These are phyloP conservation scores for Malurus elegans DNA, from an alignment of 2,113 vertebrate genomes.

Conservation along the genomic window DNA sequence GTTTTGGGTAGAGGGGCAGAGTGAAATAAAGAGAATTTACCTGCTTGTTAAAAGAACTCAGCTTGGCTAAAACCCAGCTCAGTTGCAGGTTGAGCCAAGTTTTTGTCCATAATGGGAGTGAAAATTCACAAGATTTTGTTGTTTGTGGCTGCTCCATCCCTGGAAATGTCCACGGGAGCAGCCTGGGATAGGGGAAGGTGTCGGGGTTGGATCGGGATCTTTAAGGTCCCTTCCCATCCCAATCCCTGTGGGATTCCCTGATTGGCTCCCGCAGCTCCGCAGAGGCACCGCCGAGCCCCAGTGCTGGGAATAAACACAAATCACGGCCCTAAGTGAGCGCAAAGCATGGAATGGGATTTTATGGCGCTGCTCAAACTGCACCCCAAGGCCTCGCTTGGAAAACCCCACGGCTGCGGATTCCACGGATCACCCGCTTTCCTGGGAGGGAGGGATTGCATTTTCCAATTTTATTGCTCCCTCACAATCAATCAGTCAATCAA, in stretches of 20 bases:
- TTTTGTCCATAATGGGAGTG: not conserved
- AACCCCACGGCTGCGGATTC: not conserved
- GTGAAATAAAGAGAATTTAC: not conserved
- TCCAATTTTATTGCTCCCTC: not conserved
- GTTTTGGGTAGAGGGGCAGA: not conserved
- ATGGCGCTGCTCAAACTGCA: not conserved
- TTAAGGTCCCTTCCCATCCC: not conserved
- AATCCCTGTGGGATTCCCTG: not conserved
- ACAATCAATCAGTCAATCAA: not conserved
- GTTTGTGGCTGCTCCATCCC: not conserved
- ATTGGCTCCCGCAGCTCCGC: not conserved
- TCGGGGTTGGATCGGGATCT: not conserved
- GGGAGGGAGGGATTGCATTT: not conserved
- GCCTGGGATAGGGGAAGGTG: accelerated
- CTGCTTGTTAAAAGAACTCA: too few species aligned
- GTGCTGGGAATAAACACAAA: not conserved
- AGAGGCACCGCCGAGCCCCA: not conserved
- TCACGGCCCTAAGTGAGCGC: not conserved
- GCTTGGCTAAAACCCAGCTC: too few species aligned
- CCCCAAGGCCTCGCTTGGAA: not conserved
- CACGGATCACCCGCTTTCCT: not conserved
- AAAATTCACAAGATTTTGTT: not conserved
- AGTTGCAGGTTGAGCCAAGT: too few species aligned
- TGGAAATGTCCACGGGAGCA: not conserved
- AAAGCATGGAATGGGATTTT: not conserved